Evolutionary conservation across 1,140 invertebrate species (phyloP).

Genomic region (Drosophila rhopaloa): DNA sequence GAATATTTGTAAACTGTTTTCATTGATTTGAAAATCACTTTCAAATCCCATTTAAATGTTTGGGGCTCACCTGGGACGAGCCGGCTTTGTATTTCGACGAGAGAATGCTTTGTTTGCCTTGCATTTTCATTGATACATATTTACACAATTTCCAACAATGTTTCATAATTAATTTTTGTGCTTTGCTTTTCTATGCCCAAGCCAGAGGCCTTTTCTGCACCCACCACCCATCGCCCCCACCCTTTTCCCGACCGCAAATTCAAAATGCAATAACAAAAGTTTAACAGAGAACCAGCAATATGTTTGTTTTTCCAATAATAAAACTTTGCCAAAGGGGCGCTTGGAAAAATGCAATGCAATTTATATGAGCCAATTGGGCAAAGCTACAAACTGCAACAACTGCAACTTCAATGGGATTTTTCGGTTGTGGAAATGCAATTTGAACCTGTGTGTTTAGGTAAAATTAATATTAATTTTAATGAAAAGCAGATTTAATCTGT

Average conservation of each 20-base stretch:
- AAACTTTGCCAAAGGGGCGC: constrained; percentile 51
- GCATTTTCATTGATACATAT: constrained; percentile 53
- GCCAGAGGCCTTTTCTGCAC: constrained; percentile 43
- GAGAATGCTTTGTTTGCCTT: constrained; percentile 39
- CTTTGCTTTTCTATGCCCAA: constrained; percentile 61
- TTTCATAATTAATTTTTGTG: constrained; percentile 78
- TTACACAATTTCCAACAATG: constrained; percentile 49
- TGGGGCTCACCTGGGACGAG: constrained; percentile 17
- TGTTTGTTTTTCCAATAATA: constrained; percentile 70
- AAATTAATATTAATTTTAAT: constrained; percentile 73
- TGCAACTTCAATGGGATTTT: constrained; percentile 41
- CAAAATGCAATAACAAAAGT: constrained; percentile 57
- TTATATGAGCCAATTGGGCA: constrained; percentile 62
- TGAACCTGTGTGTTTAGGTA: constrained; percentile 37
- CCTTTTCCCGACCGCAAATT: constrained; percentile 22
- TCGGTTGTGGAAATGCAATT: constrained; percentile 45
- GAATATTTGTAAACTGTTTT: constrained; percentile 45
- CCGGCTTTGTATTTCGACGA: background rate
- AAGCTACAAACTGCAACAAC: constrained; percentile 39
- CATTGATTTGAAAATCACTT: constrained; percentile 48
- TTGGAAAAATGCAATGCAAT: constrained; percentile 50
- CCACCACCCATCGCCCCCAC: background rate
- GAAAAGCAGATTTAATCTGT: constrained; percentile 44
- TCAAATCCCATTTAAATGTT: constrained; percentile 49
- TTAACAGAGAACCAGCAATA: constrained; percentile 23